Evolutionary conservation across 2,888 invertebrate genomes (phyloP).

Genomic region (Andrena camellia): DNA sequence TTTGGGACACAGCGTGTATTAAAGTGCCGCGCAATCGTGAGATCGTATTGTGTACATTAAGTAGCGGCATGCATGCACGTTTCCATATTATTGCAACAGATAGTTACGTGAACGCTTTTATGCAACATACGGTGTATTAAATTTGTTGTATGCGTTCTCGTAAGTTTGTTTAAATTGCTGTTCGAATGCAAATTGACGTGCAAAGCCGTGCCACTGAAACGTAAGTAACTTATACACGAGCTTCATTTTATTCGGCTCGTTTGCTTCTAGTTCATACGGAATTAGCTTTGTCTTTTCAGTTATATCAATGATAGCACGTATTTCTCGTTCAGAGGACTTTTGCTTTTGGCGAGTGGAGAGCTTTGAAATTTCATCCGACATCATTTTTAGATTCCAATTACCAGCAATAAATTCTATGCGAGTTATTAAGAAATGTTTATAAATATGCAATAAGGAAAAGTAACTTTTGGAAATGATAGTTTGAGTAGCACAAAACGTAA

Average conservation of each 20-base stretch:
- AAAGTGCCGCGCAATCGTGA: neutral
- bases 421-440: too few species aligned
- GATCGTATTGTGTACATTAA: neutral
- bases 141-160: constrained; percentile 16
- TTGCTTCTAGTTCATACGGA: neutral
- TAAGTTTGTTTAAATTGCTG: constrained; percentile 16
- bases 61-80: neutral
- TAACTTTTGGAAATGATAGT: too few species aligned
- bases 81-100: constrained; percentile 20
- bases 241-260: neutral
- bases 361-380: too few species aligned
- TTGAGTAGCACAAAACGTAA: too few species aligned
- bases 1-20: too few species aligned
- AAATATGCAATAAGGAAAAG: too few species aligned
- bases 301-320: neutral
- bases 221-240: neutral
- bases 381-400: too few species aligned
- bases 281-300: neutral
- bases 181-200: constrained; percentile 5
- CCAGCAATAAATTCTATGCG: too few species aligned
- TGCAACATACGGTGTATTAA: constrained; percentile 8
- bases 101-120: constrained; percentile 21
- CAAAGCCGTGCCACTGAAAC: neutral
- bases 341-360: too few species aligned
- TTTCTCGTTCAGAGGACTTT: too few species aligned